Evolutionary conservation across 2,797 vertebrate species (phyloP), one percentile per base, ranked within the genome.

Genomic region (Tragelaphus eurycerus): DNA sequence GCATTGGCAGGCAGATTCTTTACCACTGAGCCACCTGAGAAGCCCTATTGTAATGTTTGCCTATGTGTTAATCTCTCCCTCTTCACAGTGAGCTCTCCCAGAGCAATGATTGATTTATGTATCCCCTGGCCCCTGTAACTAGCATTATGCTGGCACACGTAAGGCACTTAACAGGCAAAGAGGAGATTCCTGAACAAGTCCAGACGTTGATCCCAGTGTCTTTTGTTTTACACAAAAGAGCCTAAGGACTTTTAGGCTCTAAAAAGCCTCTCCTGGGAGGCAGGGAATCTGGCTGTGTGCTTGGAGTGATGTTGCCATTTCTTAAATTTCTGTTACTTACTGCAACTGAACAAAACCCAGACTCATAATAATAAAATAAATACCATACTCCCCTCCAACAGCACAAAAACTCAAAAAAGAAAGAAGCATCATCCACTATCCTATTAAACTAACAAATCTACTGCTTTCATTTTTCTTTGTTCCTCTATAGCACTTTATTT

Each of bases 401-500:
- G 11, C n/a, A 11, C 10, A 71, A 71, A 71, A 71, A 71, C 19
- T 95, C 93, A n/a, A 90, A 89, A 95, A 14, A 48, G 71, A 93
- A 90, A 86, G 89, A 82, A 95, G 57, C 38, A 55, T 21, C 74
- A 93, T 43, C 60, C 27, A 50, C 79, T 71, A 74, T 90, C 38
- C 71, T 64, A 84, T 88, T 74, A 67, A 6, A 67, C 34, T 64
- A 96, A 93, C 38, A 60, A n/a, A 81, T 27, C 57, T 74, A 67
- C 27, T 11, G 54, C 15, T 97, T 84, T 67, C 48, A 46, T 81
- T 97, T 89, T 86, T 64, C 67, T 90, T 92, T 85, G 59, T 87
- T 96, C 15, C 54, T 29, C n/a, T 74, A 50, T 9, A 38, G 71
- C 23, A 50, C 21, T 95, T 92, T 79, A 78, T 92, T 90, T 92